Base-by-base conservation (phyloP, 1,140 invertebrate genomes). In the Oscheius sp. region DNA sequence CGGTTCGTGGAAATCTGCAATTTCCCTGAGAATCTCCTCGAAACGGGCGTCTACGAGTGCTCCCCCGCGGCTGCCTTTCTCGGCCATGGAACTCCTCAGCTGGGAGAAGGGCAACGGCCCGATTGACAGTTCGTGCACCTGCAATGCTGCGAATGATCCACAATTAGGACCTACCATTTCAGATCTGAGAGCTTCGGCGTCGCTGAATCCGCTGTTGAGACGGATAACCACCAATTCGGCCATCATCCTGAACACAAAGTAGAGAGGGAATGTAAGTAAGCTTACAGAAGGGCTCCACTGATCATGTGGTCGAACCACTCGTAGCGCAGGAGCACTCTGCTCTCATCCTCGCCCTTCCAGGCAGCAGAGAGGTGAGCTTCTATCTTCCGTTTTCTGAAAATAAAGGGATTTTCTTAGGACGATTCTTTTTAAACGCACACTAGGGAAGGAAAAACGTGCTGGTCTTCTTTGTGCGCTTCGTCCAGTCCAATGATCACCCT, bases 211-310 rank as follows among this genome's bases (percentile, higher is more conserved):
- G 1, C 46, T 58, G 13, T 62, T 68, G 4, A 66, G 38, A 20
- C 64, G 35, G n/a, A 74, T 46, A 3, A 63, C 49, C 15, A 74
- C 32, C 10, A 74, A 42, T 61, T 74, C 72, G 13, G 72, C 72
- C 26, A 74, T 26, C 0, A 73, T 45, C 34, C 68, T 71, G 58
- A 36, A 62, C 61, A 38, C 15, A 59, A 45, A 45, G 23, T 15
- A 45, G 23, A 23, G 15, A 23, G 42, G 42, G 23, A 45, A 45
- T 18, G 23, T 45, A 18, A 18, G 15, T 15, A 45, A 23, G 15
- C 42, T 45, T 45, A 45, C 42, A 45, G 42, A 45, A 45, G 23
- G 23, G 42, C 42, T 15, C 15, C 42, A 15, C 15, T 18, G 23
- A 45, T 23, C 42, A 45, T 45, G 42, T 45, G 18, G 42, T 45